Conservation (phyloP, 2,888 invertebrate species). For the Drosophila prostipennis region DNA sequence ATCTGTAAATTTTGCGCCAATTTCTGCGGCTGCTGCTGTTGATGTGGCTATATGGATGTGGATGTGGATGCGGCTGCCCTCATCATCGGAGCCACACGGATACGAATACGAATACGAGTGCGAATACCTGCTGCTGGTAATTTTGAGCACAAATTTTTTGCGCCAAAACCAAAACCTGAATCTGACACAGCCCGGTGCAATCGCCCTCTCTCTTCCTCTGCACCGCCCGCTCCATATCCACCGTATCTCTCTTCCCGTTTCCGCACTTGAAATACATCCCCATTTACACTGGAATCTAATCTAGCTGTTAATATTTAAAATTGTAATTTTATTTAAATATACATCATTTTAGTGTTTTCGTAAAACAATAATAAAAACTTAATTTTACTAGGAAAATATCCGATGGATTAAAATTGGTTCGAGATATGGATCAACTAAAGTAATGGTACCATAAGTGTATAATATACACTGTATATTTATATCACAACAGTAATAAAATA, state of each 20-base stretch:
- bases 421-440: too few relatives aligned
- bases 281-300: slow-evolving; percentile 7
- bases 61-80: slow-evolving; percentile 35
- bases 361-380: too few relatives aligned
- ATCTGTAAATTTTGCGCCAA: slow-evolving; percentile 76
- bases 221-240: slow-evolving; percentile 12
- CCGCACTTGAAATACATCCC: slow-evolving; percentile 47
- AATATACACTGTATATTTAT: too few relatives aligned
- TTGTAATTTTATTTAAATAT: too few relatives aligned
- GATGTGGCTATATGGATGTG: slow-evolving; percentile 26
- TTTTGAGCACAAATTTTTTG: slow-evolving; percentile 68
- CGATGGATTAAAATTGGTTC: too few relatives aligned
- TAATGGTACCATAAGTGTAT: too few relatives aligned
- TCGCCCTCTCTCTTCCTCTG: slow-evolving; percentile 6
- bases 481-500: too few relatives aligned
- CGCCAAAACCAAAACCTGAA: slow-evolving; percentile 75
- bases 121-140: slow-evolving; percentile 66
- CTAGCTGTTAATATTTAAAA: background rate
- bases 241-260: slow-evolving; percentile 34
- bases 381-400: too few relatives aligned
- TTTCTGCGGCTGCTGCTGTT: slow-evolving; percentile 61
- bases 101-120: slow-evolving; percentile 19
- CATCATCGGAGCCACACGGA: slow-evolving; percentile 33
- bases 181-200: slow-evolving; percentile 56
- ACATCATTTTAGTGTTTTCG: too few relatives aligned